Conservation (phyloP, 1,140 invertebrate species). For the Nephila pilipes region DNA sequence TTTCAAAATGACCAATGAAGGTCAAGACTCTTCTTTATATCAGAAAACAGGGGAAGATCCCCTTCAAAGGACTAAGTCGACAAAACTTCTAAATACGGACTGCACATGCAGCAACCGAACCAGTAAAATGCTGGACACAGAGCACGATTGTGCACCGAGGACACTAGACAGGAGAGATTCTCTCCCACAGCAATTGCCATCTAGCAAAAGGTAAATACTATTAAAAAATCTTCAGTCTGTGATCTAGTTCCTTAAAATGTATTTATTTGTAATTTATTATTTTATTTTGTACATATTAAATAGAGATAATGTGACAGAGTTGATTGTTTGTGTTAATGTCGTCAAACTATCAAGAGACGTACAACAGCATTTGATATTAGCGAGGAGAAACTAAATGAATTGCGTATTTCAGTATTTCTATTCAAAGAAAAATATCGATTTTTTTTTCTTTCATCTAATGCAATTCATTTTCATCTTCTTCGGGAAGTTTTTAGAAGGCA, state of each 20-base stretch:
- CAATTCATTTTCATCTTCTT: not conserved
- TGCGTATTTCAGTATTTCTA: not conserved
- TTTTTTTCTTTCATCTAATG: not conserved
- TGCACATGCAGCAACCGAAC: slow-evolving; percentile 72
- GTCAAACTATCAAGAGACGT: not conserved
- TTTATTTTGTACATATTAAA: slow-evolving; percentile 62
- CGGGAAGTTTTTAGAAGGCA: not conserved
- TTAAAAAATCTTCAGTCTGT: slow-evolving; percentile 68
- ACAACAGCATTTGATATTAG: not conserved
- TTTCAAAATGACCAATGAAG: slow-evolving; percentile 70
- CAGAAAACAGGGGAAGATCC: slow-evolving; percentile 50
- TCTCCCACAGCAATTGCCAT: slow-evolving; percentile 20
- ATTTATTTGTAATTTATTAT: slow-evolving; percentile 78
- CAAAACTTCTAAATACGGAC: slow-evolving; percentile 77
- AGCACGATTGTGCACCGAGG: slow-evolving; percentile 69
- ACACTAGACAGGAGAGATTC: slow-evolving; percentile 73
- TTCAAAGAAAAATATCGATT: not conserved
- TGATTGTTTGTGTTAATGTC: not conserved
- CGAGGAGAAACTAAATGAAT: not conserved
- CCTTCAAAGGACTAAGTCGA: slow-evolving; percentile 77
- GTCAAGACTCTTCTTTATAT: slow-evolving; percentile 58
- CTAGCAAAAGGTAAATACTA: slow-evolving; percentile 73
- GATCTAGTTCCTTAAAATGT: slow-evolving; percentile 74
- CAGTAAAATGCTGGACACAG: slow-evolving; percentile 77
- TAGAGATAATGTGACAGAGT: not conserved